phyloP scores from a whole-genome alignment of 1,140 invertebrate genomes.

The Pogonomyrmex barbatus region DNA sequence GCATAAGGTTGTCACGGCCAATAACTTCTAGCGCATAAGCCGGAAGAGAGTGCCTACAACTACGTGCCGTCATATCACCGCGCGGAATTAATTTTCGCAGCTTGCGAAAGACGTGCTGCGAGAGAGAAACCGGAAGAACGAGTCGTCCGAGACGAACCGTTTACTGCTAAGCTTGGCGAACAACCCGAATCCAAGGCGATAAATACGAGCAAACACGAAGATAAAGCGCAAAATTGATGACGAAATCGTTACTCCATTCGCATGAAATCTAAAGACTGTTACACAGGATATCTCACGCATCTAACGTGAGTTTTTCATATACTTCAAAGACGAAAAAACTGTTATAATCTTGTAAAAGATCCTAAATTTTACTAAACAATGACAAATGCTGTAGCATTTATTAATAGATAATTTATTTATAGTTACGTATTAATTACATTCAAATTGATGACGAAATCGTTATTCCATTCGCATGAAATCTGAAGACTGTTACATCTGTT shows the following conservation, averaged over 20 bases:
- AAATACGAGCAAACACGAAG: conserved; percentile 31
- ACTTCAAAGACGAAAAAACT: neutral
- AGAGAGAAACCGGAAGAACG: conserved; percentile 60
- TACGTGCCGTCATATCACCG: conserved; percentile 59
- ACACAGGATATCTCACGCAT: neutral
- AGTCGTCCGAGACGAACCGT: conserved; percentile 35
- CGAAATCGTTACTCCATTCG: conserved; percentile 37
- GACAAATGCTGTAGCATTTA: neutral
- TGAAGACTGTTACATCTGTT: neutral
- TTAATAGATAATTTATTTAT: neutral
- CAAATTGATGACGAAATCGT: conserved; percentile 37
- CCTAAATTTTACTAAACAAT: neutral
- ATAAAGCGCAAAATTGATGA: conserved; percentile 59
- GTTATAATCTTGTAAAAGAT: neutral
- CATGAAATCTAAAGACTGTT: neutral
- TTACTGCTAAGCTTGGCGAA: conserved; percentile 34
- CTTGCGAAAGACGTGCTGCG: conserved; percentile 33
- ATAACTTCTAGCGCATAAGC: conserved; percentile 55
- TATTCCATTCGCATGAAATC: neutral
- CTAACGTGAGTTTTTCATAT: neutral
- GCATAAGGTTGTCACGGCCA: conserved; percentile 48
- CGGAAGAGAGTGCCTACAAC: conserved; percentile 53
- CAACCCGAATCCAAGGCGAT: conserved; percentile 28
- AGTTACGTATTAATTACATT: neutral
- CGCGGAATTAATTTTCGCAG: conserved; percentile 62